Evolutionary conservation across 2,888 invertebrate genomes (phyloP), one percentile per base, ranked within the genome.

Genomic region (Leucophenga montana): DNA sequence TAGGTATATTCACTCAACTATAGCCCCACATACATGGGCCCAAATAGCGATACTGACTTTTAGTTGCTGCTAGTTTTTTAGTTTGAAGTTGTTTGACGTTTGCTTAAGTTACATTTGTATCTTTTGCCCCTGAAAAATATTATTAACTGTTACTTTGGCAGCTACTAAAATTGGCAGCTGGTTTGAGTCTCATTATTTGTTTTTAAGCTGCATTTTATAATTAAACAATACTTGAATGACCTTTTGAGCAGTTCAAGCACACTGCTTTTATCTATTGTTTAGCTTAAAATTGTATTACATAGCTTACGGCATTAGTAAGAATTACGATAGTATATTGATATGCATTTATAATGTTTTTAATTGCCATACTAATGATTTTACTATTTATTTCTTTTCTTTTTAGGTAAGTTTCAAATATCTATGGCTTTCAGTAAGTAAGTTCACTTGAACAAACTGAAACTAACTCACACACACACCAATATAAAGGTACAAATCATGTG

Each of bases 401-500:
- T 64, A 69, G 54, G 81, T 80, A 81, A 79, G 83, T 80, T 62
- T 18, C 44, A 8, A 13, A 13, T 48, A 16, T n/a, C 3, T 50
- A 16, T 13, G 50, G 8, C 50, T 50, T 50, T 50, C 18, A 46
- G 5, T 50, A 50, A 50, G 50, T 50, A 50, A 50, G 50, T 50
- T 57, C 33, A n/a, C 50, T 59, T n/a, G 65, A 14, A 39, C 16
- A n/a, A 46, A 20, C 16, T 6, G 5, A 11, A 20, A 62, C 18
- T 62, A 18, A n/a, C n/a, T n/a, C n/a, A n/a, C n/a, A n/a, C n/a
- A n/a, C n/a, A n/a, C n/a, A n/a, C n/a, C n/a, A n/a, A n/a, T n/a
- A n/a, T 44, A 22, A 14, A 46, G 48, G 8, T 46, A 46, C 33
- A 61, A n/a, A 61, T 20, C 39, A 39, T 8, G n/a, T 61, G 20